Evolutionary conservation across 2,888 invertebrate species (phyloP).

Genomic region (Ceraclea dissimilis): DNA sequence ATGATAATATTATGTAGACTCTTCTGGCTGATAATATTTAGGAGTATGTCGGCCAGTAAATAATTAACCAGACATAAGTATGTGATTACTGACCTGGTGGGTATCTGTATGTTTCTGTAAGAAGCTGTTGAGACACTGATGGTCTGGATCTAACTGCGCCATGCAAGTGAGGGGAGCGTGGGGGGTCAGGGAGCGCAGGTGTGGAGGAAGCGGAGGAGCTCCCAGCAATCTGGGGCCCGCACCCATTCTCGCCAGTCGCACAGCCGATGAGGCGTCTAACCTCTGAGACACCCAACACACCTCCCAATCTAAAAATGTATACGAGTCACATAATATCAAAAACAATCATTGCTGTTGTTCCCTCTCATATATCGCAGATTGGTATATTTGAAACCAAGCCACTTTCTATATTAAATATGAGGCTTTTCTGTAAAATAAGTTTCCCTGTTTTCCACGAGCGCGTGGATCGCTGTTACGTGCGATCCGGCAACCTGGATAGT

Average conservation of each 20-base stretch:
- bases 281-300: conserved; percentile 22
- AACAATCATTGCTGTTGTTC: too few relatives aligned
- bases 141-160: conserved; percentile 10
- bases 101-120: conserved; percentile 19
- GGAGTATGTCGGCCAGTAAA: too few relatives aligned
- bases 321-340: neutral
- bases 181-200: conserved; percentile 8
- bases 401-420: too few relatives aligned
- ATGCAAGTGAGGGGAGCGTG: conserved; percentile 12
- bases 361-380: too few relatives aligned
- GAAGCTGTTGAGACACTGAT: conserved; percentile 18
- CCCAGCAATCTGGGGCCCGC: conserved; percentile 13
- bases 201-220: conserved; percentile 19
- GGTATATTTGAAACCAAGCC: too few relatives aligned
- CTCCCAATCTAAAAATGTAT: conserved; percentile 24
- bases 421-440: too few relatives aligned
- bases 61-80: too few relatives aligned
- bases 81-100: conserved; percentile 18
- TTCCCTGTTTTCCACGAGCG: too few relatives aligned
- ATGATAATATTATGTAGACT: too few relatives aligned
- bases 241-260: conserved; percentile 19
- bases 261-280: conserved; percentile 18
- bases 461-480: too few relatives aligned
- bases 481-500: too few relatives aligned
- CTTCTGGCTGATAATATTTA: too few relatives aligned